Conservation (phyloP, 2,113 vertebrate genomes). For the Numida meleagris region DNA sequence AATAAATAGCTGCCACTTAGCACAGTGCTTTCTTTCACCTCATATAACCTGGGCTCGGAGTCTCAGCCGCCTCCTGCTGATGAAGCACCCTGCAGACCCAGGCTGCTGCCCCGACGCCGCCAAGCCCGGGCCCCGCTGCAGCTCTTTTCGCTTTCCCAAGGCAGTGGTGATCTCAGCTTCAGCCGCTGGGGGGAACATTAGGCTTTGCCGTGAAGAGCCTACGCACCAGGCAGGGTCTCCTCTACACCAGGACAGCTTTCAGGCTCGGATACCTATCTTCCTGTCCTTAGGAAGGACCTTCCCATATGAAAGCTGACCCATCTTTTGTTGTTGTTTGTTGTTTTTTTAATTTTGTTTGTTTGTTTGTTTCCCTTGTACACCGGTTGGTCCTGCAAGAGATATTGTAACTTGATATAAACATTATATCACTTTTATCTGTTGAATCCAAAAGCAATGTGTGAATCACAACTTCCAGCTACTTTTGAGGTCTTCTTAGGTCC, state of each 20-base stretch:
- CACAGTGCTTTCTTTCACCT: neutral
- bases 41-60: neutral
- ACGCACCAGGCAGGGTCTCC: rapidly evolving
- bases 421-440: neutral
- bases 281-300: neutral
- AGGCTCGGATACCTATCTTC: neutral
- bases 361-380: neutral
- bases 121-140: no score
- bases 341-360: no score
- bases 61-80: neutral
- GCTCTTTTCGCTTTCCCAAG: neutral
- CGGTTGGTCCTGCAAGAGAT: neutral
- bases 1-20: neutral
- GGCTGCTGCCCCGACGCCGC: neutral
- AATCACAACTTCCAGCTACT: neutral
- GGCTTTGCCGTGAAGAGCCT: neutral
- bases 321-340: neutral
- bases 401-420: neutral
- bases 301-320: neutral
- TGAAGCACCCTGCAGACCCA: neutral
- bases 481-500: neutral
- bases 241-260: rapidly evolving
- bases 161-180: neutral
- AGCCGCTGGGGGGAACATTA: neutral
- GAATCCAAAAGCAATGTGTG: rapidly evolving